A percentile compares a stretch with the other conserved stretches of the same genome.
Evolutionary conservation across 1,140 invertebrate species (phyloP).

Genomic region (Manduca sexta): DNA sequence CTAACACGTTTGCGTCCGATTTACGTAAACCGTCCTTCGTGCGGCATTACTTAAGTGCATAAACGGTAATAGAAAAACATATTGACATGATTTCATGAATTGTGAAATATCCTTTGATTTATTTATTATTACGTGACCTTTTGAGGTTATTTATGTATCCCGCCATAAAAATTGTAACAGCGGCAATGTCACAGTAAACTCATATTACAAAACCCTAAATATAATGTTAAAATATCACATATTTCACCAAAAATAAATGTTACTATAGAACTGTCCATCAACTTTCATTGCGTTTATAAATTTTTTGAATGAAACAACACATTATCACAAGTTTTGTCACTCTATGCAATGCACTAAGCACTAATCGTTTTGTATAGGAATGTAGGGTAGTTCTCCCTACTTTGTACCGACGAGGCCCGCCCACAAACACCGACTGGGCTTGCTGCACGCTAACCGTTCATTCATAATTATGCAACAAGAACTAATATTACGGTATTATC

Average conservation of each 20-base stretch:
- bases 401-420: conserved; percentile 31
- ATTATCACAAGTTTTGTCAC: no score
- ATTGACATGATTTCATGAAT: background rate
- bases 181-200: no score
- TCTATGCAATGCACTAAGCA: no score
- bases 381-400: conserved; percentile 7
- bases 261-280: no score
- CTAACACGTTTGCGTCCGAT: conserved; percentile 18
- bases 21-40: conserved; percentile 29
- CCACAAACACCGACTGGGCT: conserved; percentile 31
- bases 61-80: background rate
- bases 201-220: no score
- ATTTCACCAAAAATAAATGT: no score
- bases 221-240: no score
- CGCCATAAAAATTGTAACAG: no score
- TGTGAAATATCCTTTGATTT: background rate
- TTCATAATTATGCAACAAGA: conserved; percentile 46
- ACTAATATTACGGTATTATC: conserved; percentile 46
- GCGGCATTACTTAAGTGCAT: conserved; percentile 10
- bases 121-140: no score
- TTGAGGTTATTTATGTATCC: background rate
- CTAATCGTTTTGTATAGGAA: no score
- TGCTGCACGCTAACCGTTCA: conserved; percentile 24
- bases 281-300: no score
- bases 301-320: no score